Evolutionary conservation across 2,888 invertebrate genomes (phyloP).

Genomic region (Andrena chrysosceles): DNA sequence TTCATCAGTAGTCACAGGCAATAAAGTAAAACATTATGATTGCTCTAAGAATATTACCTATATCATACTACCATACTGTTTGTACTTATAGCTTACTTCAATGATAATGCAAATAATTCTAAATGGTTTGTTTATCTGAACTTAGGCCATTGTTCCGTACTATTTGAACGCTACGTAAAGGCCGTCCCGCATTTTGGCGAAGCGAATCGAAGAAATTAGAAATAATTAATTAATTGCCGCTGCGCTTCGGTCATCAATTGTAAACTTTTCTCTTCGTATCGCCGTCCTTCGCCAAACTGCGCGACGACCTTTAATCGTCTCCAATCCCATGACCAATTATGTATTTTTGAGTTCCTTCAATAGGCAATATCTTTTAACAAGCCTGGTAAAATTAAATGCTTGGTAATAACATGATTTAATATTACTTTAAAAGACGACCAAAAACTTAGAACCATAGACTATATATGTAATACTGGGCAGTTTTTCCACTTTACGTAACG

Average conservation of each 20-base stretch:
- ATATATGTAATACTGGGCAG: neutral
- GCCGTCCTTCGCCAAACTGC: too few species aligned
- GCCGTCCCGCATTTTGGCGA: too few species aligned
- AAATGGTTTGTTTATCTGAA: neutral
- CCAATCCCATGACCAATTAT: neutral
- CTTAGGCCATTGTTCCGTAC: neutral
- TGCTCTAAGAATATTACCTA: slow-evolving; percentile 21
- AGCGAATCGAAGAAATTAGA: too few species aligned
- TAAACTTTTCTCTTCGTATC: too few species aligned
- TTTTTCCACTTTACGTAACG: neutral
- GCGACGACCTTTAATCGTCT: neutral
- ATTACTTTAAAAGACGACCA: neutral
- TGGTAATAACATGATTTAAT: slow-evolving; percentile 14
- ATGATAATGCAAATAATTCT: neutral
- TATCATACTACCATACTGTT: too few species aligned
- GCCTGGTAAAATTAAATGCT: neutral
- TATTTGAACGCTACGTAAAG: neutral
- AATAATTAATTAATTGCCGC: too few species aligned
- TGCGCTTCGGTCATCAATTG: too few species aligned
- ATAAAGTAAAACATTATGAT: slow-evolving; percentile 16
- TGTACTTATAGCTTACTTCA: too few species aligned
- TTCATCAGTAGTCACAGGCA: slow-evolving; percentile 1
- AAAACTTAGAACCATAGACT: slow-evolving; percentile 15
- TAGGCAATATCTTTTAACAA: slow-evolving; percentile 19
- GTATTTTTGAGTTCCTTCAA: neutral